A percentile compares a stretch with the other conserved stretches of the same genome.
Evolutionary conservation across 2,113 vertebrate genomes (phyloP).

Genomic region (Oreochromis spilurus): DNA sequence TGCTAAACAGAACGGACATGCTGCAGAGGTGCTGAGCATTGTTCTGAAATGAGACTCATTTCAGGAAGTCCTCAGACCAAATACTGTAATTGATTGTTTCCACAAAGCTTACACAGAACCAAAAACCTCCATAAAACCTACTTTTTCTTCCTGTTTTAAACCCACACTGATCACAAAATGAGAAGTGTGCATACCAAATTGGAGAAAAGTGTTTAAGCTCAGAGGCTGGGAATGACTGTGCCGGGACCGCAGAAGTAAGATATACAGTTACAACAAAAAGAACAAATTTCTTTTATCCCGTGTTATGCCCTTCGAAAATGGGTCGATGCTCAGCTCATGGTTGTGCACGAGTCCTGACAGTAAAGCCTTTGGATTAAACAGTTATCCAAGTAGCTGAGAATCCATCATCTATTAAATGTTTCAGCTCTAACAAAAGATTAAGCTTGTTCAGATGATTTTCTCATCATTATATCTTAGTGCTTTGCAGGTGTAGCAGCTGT

Average conservation of each 20-base stretch:
- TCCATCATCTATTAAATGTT: not conserved
- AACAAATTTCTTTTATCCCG: not conserved
- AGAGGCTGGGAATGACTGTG: not conserved
- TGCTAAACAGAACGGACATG: not conserved
- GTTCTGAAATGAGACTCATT: not conserved
- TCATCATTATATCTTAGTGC: not conserved
- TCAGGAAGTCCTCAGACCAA: not conserved
- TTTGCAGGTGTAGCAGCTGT: not conserved
- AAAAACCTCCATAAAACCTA: not conserved
- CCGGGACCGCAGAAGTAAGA: not conserved
- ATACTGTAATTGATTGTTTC: not conserved
- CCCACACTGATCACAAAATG: not conserved
- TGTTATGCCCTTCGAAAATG: not conserved
- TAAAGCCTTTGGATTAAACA: not conserved
- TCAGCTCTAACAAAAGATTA: not conserved
- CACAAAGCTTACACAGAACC: not conserved
- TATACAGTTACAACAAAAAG: not conserved
- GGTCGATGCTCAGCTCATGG: not conserved
- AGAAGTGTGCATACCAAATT: not conserved
- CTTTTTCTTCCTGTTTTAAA: not conserved
- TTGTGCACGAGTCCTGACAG: not conserved
- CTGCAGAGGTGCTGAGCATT: not conserved
- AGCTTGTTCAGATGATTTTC: not conserved
- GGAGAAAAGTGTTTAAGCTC: not conserved
- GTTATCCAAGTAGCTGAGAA: not conserved